Evolutionary conservation across 1,140 invertebrate genomes (phyloP), one percentile per base, ranked within the genome.

Genomic region (Chymomyza costata): DNA sequence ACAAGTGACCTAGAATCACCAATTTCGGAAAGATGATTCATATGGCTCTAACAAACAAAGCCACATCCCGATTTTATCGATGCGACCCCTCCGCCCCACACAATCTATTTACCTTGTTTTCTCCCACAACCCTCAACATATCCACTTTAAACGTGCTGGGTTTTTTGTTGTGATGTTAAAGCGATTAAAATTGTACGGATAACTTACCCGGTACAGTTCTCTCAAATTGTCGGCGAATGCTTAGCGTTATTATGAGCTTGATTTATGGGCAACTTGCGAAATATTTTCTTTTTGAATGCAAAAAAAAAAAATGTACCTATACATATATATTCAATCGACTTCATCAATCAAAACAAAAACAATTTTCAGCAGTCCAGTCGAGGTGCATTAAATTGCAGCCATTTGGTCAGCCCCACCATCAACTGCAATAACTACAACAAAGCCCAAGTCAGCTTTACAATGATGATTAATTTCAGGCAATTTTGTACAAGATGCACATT

Each of bases 401-500:
- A n/a, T n/a, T n/a, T n/a, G n/a, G 16, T 38, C 10, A 38, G 32
- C 11, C n/a, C 32, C 32, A 34, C 10, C 5, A 34, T n/a, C 11
- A 17, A 17, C 6, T 10, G 16, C 5, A 38, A 14, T 3, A 38
- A 38, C 35, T 3, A 34, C 32, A 38, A 14, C 32, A 34, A 34
- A 3, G 13, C 17, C 45, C 8, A 18, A 14, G 30, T 17, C 6
- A 6, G 31, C 35, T 14, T 52, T 50, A 45, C 57, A 40, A 40
- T 60, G 21, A 67, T 82, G 78, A 82, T 82, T 82, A 82, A 82
- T 82, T 63, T 74, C 64, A 82, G 82, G n/a, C 78, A 82, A 76
- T 71, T 71, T 59, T 44, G 30, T 61, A 65, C 63, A 65, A 56
- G 57, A 34, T 41, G 28, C 54, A 45, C 52, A 57, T 57, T 62